Evolutionary conservation across 2,797 vertebrate genomes (phyloP).

Genomic region (Triplophysa bombifrons): DNA sequence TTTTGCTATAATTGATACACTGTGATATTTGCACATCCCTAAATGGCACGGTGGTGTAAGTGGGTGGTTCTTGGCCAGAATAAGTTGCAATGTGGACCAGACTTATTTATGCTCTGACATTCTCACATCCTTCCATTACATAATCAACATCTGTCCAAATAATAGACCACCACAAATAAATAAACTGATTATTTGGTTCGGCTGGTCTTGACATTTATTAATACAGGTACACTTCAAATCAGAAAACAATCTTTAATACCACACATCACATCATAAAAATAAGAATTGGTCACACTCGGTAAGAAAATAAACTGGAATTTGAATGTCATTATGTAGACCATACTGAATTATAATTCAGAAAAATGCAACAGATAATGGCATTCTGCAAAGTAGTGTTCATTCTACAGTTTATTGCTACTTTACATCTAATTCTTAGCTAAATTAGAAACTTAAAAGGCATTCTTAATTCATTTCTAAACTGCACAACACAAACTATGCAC

Average conservation of each 20-base stretch:
- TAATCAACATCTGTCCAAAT: conserved; percentile 19
- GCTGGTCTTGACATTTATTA: not conserved
- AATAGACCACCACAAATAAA: conserved; percentile 11
- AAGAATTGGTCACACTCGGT: not conserved
- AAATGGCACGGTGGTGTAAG: not conserved
- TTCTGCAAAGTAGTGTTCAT: not conserved
- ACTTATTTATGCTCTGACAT: conserved; percentile 11
- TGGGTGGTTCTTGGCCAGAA: conserved; percentile 12
- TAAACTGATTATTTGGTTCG: not conserved
- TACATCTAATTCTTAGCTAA: not conserved
- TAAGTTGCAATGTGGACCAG: not conserved
- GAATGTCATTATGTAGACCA: not conserved
- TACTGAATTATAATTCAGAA: not conserved
- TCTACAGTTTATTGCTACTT: not conserved
- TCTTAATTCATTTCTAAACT: not conserved
- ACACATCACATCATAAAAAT: too few relatives aligned
- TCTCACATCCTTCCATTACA: not conserved
- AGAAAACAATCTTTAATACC: too few relatives aligned
- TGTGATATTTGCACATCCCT: not conserved
- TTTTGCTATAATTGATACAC: not conserved
- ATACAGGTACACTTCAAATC: conserved; percentile 3
- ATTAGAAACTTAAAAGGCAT: not conserved
- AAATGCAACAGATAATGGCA: not conserved
- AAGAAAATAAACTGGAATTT: not conserved
- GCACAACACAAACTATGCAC: not conserved